Percentiles rank a stretch among this genome's conserved stretches.
These are phyloP conservation scores for Centropus bengalensis DNA, from an alignment of 2,113 vertebrate species.

Conservation along the genomic window DNA sequence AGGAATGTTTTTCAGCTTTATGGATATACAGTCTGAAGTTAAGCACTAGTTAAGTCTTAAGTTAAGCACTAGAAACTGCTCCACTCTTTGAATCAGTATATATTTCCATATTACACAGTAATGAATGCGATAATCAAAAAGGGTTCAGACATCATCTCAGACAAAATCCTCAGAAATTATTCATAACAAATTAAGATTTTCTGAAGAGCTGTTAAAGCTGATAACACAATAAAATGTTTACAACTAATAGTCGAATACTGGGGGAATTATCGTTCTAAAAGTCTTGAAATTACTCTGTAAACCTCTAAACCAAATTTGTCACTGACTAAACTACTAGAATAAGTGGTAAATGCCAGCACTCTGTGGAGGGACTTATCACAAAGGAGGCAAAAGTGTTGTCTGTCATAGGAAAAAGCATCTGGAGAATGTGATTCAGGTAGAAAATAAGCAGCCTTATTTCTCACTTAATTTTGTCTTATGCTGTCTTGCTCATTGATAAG, in stretches of 20 bases:
- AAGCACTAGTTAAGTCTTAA: too few species aligned
- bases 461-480: not conserved
- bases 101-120: not conserved
- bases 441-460: not conserved
- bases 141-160: not conserved
- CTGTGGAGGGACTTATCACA: not conserved
- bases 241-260: not conserved
- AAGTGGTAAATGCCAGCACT: not conserved
- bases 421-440: not conserved
- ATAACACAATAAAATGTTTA: not conserved
- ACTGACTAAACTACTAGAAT: not conserved
- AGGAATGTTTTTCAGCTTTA: not conserved
- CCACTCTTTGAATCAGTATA: not conserved
- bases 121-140: not conserved
- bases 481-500: not conserved
- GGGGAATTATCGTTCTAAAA: constrained; percentile 12
- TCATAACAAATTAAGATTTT: not conserved
- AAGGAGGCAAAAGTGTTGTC: not conserved
- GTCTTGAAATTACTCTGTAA: not conserved
- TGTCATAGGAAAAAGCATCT: not conserved
- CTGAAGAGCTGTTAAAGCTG: not conserved
- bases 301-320: not conserved
- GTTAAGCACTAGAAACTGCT: not conserved
- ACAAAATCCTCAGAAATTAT: not conserved
- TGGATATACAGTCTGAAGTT: not conserved